Percentiles rank a stretch among this genome's conserved stretches.
These are phyloP conservation scores for Accipiter cooperii DNA, from an alignment of 2,113 vertebrate genomes.

Conservation along the genomic window DNA sequence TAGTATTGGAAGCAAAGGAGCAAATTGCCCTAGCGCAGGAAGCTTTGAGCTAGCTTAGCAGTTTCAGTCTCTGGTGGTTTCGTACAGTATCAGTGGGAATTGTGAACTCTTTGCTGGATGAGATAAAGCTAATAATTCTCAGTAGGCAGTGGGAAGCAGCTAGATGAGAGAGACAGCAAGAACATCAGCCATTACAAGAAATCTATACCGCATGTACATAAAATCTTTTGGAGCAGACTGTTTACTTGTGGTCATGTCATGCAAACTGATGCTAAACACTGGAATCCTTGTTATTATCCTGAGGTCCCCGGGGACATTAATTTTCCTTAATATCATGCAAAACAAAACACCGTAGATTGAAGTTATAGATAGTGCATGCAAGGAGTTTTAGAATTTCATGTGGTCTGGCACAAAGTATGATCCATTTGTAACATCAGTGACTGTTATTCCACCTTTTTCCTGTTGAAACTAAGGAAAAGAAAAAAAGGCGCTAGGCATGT, in stretches of 20 bases:
- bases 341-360: neutral
- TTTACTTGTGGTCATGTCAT: neutral
- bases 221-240: neutral
- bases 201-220: neutral
- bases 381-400: neutral
- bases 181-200: neutral
- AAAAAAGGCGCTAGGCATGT: neutral
- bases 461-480: neutral
- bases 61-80: neutral
- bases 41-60: neutral
- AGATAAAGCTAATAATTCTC: constrained; percentile 14
- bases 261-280: neutral
- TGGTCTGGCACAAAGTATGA: neutral
- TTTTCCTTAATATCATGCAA: neutral
- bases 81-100: neutral
- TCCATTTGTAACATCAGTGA: neutral
- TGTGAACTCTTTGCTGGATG: neutral
- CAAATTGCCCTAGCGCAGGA: neutral
- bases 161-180: neutral
- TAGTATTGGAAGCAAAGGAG: neutral
- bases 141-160: neutral
- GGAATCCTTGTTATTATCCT: neutral
- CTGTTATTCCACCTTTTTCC: neutral
- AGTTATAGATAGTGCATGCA: neutral
- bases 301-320: neutral